These are phyloP conservation scores for Emberiza fucata DNA, from an alignment of 2,113 vertebrate genomes.

Conservation along the genomic window DNA sequence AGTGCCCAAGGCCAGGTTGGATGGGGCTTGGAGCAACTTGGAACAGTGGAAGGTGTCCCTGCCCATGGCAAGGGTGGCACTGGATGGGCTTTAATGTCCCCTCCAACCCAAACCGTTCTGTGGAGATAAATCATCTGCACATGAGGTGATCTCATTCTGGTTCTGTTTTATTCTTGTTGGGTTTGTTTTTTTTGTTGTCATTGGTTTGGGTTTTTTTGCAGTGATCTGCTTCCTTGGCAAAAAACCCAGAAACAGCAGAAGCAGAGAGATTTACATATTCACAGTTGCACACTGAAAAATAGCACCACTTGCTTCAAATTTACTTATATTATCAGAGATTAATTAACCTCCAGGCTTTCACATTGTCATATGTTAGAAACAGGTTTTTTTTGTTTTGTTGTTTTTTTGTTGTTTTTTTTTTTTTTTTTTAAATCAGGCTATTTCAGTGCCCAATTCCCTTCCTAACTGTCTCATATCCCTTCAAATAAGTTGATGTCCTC, in stretches of 20 bases:
- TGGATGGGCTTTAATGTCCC: neutral
- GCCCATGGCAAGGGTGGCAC: neutral
- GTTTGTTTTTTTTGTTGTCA: fast-evolving
- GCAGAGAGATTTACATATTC: neutral
- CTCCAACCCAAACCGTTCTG: neutral
- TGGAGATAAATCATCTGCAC: neutral
- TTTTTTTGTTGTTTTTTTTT: fast-evolving
- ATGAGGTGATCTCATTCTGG: neutral
- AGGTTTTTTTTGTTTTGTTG: too few species aligned
- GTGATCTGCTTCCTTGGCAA: neutral
- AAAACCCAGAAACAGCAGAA: neutral
- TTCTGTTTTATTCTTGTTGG: neutral
- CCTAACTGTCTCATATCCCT: neutral
- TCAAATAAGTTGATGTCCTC: neutral
- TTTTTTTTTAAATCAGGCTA: neutral
- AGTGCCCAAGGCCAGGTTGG: neutral
- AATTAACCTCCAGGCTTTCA: neutral
- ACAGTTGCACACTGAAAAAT: neutral
- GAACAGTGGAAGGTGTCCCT: fast-evolving
- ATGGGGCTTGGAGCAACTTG: fast-evolving
- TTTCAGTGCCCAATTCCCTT: neutral
- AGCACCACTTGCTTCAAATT: neutral
- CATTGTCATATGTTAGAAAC: neutral
- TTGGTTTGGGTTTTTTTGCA: neutral
- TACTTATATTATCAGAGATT: neutral